Evolutionary conservation across 2,888 invertebrate species (phyloP).

Genomic region (Xestobium rufovillosum): DNA sequence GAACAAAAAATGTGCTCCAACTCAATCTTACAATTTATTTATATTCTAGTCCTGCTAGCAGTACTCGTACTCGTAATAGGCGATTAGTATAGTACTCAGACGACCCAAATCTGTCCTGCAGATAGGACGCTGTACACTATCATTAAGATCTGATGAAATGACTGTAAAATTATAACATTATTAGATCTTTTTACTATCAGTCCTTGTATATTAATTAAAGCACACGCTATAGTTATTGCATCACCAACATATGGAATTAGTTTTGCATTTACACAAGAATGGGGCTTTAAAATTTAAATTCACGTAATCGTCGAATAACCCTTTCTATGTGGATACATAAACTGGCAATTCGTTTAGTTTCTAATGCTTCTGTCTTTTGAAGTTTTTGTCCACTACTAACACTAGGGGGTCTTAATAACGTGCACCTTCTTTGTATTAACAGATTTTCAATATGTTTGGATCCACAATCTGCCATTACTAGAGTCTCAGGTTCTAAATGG

Average conservation of each 20-base stretch:
- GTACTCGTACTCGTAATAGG: too few species aligned
- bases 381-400: background rate
- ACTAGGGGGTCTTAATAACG: background rate
- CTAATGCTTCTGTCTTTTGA: background rate
- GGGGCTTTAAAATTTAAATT: conserved; percentile 2
- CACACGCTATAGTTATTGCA: conserved; percentile 15
- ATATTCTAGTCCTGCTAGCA: too few species aligned
- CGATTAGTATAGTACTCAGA: too few species aligned
- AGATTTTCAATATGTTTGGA: background rate
- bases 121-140: too few species aligned
- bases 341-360: conserved; percentile 12
- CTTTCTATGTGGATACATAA: conserved; percentile 6
- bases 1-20: too few species aligned
- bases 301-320: conserved; percentile 11
- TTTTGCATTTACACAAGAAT: conserved; percentile 12
- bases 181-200: too few species aligned
- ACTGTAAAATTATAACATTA: too few species aligned
- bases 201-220: conserved; percentile 20
- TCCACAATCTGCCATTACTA: background rate
- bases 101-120: too few species aligned
- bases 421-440: background rate
- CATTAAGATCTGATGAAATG: too few species aligned
- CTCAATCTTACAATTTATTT: too few species aligned
- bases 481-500: background rate
- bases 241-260: conserved; percentile 13